A percentile compares a stretch with the other conserved stretches of the same genome.
These are phyloP conservation scores for Polydrusus tereticollis DNA, from an alignment of 2,888 invertebrate species.

Conservation along the genomic window DNA sequence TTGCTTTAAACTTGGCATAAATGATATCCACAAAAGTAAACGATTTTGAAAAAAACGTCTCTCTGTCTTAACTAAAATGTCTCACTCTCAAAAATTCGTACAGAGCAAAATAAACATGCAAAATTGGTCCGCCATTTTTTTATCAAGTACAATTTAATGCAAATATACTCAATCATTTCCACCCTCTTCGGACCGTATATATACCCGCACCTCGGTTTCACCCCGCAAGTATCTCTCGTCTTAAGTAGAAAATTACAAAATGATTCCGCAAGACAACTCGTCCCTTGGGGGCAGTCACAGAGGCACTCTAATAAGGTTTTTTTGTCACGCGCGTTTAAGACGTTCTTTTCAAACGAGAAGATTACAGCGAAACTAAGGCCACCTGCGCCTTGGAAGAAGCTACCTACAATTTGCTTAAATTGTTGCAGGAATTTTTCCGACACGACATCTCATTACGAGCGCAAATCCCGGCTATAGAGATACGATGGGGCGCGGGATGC, in stretches of 20 bases:
- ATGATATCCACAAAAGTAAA: too few species aligned
- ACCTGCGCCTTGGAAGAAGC: constrained; percentile 45
- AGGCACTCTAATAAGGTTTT: constrained; percentile 48
- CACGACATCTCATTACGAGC: constrained; percentile 46
- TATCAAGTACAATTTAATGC: constrained; percentile 8
- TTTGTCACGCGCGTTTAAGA: constrained; percentile 45
- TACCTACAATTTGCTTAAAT: constrained; percentile 50
- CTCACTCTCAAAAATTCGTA: too few species aligned
- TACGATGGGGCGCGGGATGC: constrained; percentile 16
- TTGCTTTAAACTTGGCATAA: too few species aligned
- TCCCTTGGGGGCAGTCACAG: constrained; percentile 42
- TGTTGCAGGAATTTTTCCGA: constrained; percentile 48
- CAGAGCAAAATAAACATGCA: too few species aligned
- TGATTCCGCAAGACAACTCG: constrained; percentile 43
- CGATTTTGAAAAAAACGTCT: too few species aligned
- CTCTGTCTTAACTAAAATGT: too few species aligned
- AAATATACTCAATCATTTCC: constrained; percentile 28
- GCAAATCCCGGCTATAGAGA: constrained; percentile 42
- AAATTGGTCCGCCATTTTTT: too few species aligned
- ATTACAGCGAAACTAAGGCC: constrained; percentile 41
- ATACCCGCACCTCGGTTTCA: constrained; percentile 8
- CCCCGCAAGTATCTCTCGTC: constrained; percentile 26
- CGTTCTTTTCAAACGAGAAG: constrained; percentile 45
- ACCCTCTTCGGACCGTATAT: constrained; percentile 15
- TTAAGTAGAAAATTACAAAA: constrained; percentile 50